Base-by-base conservation (phyloP, 2,888 invertebrate species). In the Philonicus albiceps region DNA sequence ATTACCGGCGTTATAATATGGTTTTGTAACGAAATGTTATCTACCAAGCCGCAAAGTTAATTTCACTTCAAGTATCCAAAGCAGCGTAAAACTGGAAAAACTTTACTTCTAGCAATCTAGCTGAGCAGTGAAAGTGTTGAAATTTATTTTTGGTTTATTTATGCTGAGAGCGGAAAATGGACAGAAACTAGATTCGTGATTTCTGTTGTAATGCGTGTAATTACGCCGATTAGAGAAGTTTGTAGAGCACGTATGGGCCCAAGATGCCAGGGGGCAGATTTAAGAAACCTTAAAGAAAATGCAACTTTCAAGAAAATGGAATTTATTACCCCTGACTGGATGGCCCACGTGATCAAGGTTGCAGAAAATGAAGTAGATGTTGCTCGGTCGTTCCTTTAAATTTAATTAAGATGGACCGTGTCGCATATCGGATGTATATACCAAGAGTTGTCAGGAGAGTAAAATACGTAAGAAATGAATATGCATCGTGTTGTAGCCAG, bases 201-300 rank as follows among this genome's bases (percentile, higher is more conserved):
- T 73, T 37, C 84, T 40, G 84, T 37, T 19, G 84, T 73, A 73
- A 84, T 73, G 40, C 72, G 34, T 43, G 73, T 84, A 84, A 84
- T 84, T 84, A 84, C 73, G 6, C 40, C 73, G 37, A 84, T 84
- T 84, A 84, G 84, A 84, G 72, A 40, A 40, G 84, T 84, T 84
- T 84, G 40, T 73, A 73, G 72, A 84, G 84, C 84, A 84, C 84
- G 84, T 73, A 84, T 19, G 43, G 13, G 34, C 64, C 37, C 22
- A 30, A 0, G 22, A 11, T 30, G 73, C 37, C 80, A 11, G 22
- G 34, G 55, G 64, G 37, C 34, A 19, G 37, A 22, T 53, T 49
- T 73, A 8, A 84, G 84, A 84, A 73, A 73, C 30, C 84, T 22
- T 31, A 84, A 73, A 72, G 72, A 84, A 73, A 64, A 84, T 73